phyloP scores from a whole-genome alignment of 2,113 vertebrate species.

The Podarcis cretensis region DNA sequence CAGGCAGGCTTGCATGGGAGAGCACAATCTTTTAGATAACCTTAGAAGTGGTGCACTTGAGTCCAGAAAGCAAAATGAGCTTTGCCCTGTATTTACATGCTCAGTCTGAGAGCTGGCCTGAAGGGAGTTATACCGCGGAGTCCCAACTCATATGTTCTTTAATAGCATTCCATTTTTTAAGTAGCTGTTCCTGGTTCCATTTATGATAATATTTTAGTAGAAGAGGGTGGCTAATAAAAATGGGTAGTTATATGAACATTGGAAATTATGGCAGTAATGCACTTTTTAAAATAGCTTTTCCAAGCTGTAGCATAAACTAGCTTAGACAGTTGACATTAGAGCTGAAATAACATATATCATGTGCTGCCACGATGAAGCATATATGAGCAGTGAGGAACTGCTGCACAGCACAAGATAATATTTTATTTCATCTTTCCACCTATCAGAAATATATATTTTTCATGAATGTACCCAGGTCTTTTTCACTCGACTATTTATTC shows the following conservation, averaged over 20 bases:
- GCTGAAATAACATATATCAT: neutral
- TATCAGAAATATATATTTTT: neutral
- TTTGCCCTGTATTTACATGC: neutral
- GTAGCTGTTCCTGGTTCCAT: neutral
- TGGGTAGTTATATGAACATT: neutral
- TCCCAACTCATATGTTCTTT: neutral
- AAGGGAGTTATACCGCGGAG: neutral
- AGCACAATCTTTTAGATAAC: neutral
- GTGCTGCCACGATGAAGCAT: neutral
- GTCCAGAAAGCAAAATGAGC: neutral
- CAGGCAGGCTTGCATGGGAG: neutral
- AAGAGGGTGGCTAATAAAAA: neutral
- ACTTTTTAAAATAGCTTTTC: neutral
- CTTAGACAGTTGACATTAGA: slow-evolving; percentile 23
- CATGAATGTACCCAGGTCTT: fast-evolving
- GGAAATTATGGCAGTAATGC: neutral
- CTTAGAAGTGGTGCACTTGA: neutral
- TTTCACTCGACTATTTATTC: neutral
- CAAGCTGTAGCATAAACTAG: neutral
- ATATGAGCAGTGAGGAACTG: neutral
- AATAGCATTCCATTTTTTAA: neutral
- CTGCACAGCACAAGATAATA: neutral
- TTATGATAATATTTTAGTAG: neutral
- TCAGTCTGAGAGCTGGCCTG: neutral
- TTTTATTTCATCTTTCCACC: fast-evolving